Evolutionary conservation across 2,888 invertebrate genomes (phyloP).

Genomic region (Abrostola triplasia): DNA sequence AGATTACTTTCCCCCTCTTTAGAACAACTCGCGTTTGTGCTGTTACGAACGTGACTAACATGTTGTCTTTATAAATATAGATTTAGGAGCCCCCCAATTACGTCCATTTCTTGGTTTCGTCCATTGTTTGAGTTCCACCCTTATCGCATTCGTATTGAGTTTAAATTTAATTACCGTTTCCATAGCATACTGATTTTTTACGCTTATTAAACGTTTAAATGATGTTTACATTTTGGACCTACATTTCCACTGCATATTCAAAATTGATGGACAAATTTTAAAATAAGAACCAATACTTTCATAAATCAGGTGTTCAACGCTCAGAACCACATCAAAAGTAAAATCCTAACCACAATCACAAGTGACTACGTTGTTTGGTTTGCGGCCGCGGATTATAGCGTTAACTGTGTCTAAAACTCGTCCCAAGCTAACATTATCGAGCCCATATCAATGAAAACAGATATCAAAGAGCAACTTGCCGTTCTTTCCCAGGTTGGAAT

Average conservation of each 20-base stretch:
- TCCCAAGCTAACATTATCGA: constrained; percentile 32
- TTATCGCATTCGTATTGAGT: constrained; percentile 31
- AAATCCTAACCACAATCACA: constrained; percentile 46
- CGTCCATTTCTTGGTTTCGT: constrained; percentile 38
- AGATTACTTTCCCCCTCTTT: constrained; percentile 83
- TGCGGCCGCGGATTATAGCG: constrained; percentile 37
- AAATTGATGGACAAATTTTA: constrained; percentile 18
- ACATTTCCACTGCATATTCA: constrained; percentile 12
- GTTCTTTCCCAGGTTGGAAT: constrained; percentile 31
- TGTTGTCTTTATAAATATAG: constrained; percentile 58
- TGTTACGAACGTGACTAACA: constrained; percentile 64
- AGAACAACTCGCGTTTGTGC: constrained; percentile 69
- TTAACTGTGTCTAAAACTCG: constrained; percentile 35
- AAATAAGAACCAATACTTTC: constrained; percentile 34
- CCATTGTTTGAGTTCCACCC: constrained; percentile 42
- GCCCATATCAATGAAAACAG: constrained; percentile 39
- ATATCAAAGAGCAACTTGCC: constrained; percentile 40
- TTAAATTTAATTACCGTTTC: constrained; percentile 24
- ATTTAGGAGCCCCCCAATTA: constrained; percentile 51
- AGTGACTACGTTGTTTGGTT: constrained; percentile 39
- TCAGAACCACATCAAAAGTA: constrained; percentile 55
- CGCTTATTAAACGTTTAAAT: constrained; percentile 31
- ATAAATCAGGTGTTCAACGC: constrained; percentile 28
- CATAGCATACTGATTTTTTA: constrained; percentile 17
- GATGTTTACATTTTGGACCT: constrained; percentile 26